Percentiles rank a stretch among this genome's conserved stretches.
Evolutionary conservation across 2,888 invertebrate species (phyloP).

Genomic region (Micropterix aruncella): DNA sequence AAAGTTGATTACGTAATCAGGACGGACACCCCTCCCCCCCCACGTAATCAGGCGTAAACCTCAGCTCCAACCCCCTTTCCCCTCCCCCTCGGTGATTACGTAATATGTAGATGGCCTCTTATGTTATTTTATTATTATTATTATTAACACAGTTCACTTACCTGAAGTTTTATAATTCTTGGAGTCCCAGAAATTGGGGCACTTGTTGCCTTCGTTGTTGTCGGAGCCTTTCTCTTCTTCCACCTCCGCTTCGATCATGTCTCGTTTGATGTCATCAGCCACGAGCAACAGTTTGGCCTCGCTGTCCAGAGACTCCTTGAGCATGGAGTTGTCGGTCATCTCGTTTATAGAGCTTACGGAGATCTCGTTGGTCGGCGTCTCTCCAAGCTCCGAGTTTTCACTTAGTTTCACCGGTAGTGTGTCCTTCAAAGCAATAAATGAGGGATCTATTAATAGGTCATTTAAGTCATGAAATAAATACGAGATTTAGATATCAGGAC

Average conservation of each 20-base stretch:
- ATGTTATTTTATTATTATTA: background rate
- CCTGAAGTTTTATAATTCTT: constrained; percentile 34
- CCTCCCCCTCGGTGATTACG: too few species aligned
- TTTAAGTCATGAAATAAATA: too few species aligned
- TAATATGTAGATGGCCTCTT: background rate
- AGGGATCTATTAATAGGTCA: too few species aligned
- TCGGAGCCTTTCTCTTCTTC: constrained; percentile 35
- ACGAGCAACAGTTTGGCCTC: constrained; percentile 31
- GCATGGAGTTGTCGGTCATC: constrained; percentile 33
- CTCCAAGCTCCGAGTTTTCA: constrained; percentile 17
- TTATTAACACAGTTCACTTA: constrained; percentile 12
- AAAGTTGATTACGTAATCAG: too few species aligned
- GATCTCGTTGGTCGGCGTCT: constrained; percentile 36
- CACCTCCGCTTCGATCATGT: constrained; percentile 35
- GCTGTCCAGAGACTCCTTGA: constrained; percentile 35
- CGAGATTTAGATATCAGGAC: too few species aligned
- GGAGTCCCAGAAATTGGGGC: constrained; percentile 35
- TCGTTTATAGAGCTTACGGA: constrained; percentile 35
- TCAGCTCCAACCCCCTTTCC: too few species aligned
- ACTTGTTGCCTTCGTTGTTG: constrained; percentile 36
- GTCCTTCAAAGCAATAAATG: too few species aligned
- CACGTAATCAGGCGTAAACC: too few species aligned
- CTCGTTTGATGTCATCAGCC: constrained; percentile 35
- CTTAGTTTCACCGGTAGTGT: constrained; percentile 4
- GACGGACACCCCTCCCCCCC: too few species aligned